Conservation (phyloP, 2,888 invertebrate genomes). For the Trisateles emortualis region DNA sequence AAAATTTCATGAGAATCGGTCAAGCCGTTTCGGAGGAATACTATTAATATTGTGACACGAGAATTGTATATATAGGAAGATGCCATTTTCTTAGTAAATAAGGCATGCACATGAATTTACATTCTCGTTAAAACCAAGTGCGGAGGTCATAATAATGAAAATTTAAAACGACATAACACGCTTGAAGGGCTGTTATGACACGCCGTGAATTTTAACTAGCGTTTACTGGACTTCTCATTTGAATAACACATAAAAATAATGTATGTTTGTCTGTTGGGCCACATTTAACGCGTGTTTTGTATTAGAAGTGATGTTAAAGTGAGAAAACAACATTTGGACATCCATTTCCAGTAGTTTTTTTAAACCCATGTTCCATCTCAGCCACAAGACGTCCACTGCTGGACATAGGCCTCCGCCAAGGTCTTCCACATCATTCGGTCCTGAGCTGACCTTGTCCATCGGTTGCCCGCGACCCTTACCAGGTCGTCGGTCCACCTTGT, state of each 20-base stretch:
- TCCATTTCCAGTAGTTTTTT: background rate
- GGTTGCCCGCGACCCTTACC: too few species aligned
- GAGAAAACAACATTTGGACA: background rate
- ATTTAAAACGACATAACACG: slow-evolving; percentile 19
- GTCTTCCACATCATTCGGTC: too few species aligned
- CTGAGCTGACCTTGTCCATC: too few species aligned
- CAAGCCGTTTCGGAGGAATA: too few species aligned
- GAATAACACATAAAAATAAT: slow-evolving; percentile 41
- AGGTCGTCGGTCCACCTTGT: too few species aligned
- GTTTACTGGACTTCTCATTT: slow-evolving; percentile 28
- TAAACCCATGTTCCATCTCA: too few species aligned
- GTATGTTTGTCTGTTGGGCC: slow-evolving; percentile 23
- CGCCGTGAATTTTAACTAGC: slow-evolving; percentile 38
- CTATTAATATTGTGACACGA: too few species aligned
- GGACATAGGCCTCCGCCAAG: too few species aligned
- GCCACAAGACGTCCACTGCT: too few species aligned
- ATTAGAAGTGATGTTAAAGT: slow-evolving; percentile 14
- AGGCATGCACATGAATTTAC: slow-evolving; percentile 8
- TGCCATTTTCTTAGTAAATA: slow-evolving; percentile 5
- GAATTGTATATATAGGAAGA: too few species aligned
- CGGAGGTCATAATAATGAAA: slow-evolving; percentile 25
- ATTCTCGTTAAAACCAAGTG: slow-evolving; percentile 20
- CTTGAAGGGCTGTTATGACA: slow-evolving; percentile 15
- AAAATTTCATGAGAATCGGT: too few species aligned
- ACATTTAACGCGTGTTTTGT: slow-evolving; percentile 30